Evolutionary conservation across 92 coral and sea anemone genomes (phyloP).

Genomic region (Nematostella vectensis): DNA sequence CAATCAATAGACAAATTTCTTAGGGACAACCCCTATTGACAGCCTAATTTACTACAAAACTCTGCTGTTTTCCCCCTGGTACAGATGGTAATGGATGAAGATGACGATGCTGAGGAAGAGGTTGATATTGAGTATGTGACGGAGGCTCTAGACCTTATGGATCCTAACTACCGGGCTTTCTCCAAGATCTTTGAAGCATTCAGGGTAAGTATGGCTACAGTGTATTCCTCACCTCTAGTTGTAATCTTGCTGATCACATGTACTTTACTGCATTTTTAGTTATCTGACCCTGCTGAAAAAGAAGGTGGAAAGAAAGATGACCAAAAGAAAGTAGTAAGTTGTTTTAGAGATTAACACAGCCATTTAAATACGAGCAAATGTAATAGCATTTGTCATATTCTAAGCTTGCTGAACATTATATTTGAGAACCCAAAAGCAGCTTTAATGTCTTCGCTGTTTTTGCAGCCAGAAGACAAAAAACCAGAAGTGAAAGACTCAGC

Average conservation of each 20-base stretch:
- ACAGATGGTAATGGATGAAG: constrained; percentile 9
- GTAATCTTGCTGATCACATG: not conserved
- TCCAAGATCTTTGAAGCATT: constrained; percentile 93
- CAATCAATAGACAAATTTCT: too few relatives aligned
- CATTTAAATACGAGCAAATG: too few relatives aligned
- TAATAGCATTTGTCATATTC: too few relatives aligned
- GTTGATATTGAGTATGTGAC: constrained; percentile 89
- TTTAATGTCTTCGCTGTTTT: too few relatives aligned
- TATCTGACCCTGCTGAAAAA: constrained; percentile 57
- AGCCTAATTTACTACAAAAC: too few relatives aligned
- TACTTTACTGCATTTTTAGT: constrained; percentile 11
- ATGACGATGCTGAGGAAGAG: constrained; percentile 57
- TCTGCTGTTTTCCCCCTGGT: not conserved
- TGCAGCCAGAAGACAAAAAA: constrained; percentile 63
- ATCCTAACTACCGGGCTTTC: constrained; percentile 92
- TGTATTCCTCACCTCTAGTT: not conserved
- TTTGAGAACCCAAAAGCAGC: too few relatives aligned
- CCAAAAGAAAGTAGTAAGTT: constrained; percentile 70
- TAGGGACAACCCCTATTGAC: too few relatives aligned
- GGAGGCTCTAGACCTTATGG: constrained; percentile 58
- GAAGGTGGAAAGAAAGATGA: constrained; percentile 53
- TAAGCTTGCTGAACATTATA: too few relatives aligned
- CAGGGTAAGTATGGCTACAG: constrained; percentile 69
- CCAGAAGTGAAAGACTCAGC: constrained; percentile 44
- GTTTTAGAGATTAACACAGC: too few relatives aligned